phyloP scores from a whole-genome alignment of 1,140 invertebrate genomes.

The Pachypeltis micranthus region DNA sequence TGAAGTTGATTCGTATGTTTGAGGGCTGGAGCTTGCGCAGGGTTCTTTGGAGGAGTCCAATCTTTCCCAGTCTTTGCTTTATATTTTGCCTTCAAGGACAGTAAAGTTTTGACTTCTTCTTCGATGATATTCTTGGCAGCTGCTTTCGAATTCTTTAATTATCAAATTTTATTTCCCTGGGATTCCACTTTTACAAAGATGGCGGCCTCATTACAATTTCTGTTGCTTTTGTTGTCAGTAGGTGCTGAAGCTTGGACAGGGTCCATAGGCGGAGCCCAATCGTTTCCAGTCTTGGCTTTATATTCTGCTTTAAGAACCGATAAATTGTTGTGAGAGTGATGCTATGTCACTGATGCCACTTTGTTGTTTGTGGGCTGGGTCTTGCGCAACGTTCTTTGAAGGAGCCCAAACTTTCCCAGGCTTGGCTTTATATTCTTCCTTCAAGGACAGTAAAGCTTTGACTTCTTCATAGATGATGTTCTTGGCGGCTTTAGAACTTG shows the following conservation, averaged over 20 bases:
- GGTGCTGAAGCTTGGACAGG: too few species aligned
- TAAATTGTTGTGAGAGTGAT: slow-evolving; percentile 29
- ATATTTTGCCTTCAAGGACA: slow-evolving; percentile 51
- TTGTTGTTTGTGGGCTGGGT: slow-evolving; percentile 5
- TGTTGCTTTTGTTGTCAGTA: slow-evolving; percentile 16
- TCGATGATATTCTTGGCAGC: too few species aligned
- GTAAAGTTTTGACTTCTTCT: slow-evolving; percentile 45
- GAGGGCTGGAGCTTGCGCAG: slow-evolving; percentile 22
- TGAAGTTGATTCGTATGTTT: too few species aligned
- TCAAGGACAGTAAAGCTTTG: slow-evolving; percentile 45
- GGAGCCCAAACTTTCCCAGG: slow-evolving; percentile 52
- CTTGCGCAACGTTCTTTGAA: slow-evolving; percentile 24
- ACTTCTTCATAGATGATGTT: slow-evolving; percentile 26
- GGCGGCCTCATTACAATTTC: background rate
- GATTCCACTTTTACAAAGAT: slow-evolving; percentile 36
- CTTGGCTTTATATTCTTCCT: slow-evolving; percentile 50
- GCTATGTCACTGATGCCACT: background rate
- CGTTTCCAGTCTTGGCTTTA: slow-evolving; percentile 44
- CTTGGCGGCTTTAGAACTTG: slow-evolving; percentile 50
- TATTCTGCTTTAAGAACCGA: too few species aligned
- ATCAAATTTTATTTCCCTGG: slow-evolving; percentile 57
- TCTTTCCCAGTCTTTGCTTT: slow-evolving; percentile 46
- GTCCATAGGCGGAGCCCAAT: slow-evolving; percentile 50
- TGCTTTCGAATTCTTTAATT: slow-evolving; percentile 54
- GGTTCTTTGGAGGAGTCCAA: slow-evolving; percentile 50